Conservation (phyloP, 2,888 invertebrate species). For the Nipponacmea schrenckii region DNA sequence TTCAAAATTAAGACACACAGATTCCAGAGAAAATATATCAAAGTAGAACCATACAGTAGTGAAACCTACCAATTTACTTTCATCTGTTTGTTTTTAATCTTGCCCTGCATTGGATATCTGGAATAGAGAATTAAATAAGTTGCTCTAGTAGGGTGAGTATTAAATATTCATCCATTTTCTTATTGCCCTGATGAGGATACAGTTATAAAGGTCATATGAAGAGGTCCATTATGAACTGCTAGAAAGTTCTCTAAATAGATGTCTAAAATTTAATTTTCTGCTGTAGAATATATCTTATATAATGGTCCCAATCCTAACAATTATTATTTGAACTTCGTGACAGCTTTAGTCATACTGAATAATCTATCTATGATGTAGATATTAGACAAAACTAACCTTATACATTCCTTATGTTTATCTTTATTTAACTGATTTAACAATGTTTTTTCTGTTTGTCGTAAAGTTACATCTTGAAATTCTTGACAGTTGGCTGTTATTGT, state of each 20-base stretch:
- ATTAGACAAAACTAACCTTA: slow-evolving; percentile 66
- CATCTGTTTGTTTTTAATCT: slow-evolving; percentile 78
- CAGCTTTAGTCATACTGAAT: background rate
- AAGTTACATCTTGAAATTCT: slow-evolving; percentile 77
- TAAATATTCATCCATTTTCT: too few species aligned
- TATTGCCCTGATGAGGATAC: too few species aligned
- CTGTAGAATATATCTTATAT: too few species aligned
- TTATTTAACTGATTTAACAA: slow-evolving; percentile 78
- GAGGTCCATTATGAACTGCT: too few species aligned
- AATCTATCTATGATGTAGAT: background rate
- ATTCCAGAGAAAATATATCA: too few species aligned
- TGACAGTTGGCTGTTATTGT: slow-evolving; percentile 69
- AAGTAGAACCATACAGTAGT: too few species aligned
- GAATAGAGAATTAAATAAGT: slow-evolving; percentile 19
- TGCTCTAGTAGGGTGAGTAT: too few species aligned
- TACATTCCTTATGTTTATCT: slow-evolving; percentile 72
- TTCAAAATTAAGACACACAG: too few species aligned
- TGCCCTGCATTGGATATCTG: slow-evolving; percentile 77
- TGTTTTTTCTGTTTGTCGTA: slow-evolving; percentile 78
- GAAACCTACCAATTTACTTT: slow-evolving; percentile 74
- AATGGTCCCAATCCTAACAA: too few species aligned
- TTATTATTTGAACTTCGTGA: background rate
- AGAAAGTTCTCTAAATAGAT: too few species aligned
- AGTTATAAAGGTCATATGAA: too few species aligned
- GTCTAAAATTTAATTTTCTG: too few species aligned